These are phyloP conservation scores for Endotricha flammealis DNA, from an alignment of 2,888 invertebrate species.

Conservation along the genomic window DNA sequence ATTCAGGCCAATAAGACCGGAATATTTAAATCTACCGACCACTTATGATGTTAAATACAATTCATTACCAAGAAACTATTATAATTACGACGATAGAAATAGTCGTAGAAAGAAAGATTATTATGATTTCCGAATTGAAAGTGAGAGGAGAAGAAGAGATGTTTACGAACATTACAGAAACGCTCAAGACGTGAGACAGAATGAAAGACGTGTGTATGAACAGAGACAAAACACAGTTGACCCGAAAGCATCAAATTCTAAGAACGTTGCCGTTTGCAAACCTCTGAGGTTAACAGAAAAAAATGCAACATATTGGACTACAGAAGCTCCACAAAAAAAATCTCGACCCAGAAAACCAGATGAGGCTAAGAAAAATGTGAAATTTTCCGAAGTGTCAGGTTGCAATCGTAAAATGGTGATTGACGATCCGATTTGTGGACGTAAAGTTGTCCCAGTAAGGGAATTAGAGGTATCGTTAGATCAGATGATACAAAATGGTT, in stretches of 20 bases:
- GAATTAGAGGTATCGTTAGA: slow-evolving; percentile 71
- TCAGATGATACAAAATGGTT: slow-evolving; percentile 73
- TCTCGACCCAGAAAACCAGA: slow-evolving; percentile 47
- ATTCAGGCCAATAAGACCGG: slow-evolving; percentile 70
- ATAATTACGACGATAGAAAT: slow-evolving; percentile 51
- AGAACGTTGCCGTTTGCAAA: slow-evolving; percentile 67
- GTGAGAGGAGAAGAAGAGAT: slow-evolving; percentile 39
- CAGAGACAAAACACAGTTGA: slow-evolving; percentile 18
- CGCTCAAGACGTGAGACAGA: slow-evolving; percentile 23
- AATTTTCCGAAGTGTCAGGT: slow-evolving; percentile 72
- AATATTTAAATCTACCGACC: slow-evolving; percentile 64
- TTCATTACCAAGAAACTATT: slow-evolving; percentile 62
- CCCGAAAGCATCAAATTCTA: slow-evolving; percentile 23
- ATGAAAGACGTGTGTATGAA: slow-evolving; percentile 18
- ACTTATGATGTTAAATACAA: slow-evolving; percentile 64
- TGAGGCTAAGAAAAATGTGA: slow-evolving; percentile 68
- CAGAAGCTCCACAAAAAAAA: slow-evolving; percentile 48
- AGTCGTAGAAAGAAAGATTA: slow-evolving; percentile 59
- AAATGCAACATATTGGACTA: slow-evolving; percentile 65
- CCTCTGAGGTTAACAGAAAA: slow-evolving; percentile 59
- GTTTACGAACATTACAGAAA: slow-evolving; percentile 48
- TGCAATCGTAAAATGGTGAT: slow-evolving; percentile 68
- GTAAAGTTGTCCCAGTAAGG: slow-evolving; percentile 66
- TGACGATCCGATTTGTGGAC: slow-evolving; percentile 61
- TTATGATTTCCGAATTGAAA: slow-evolving; percentile 67